These are phyloP conservation scores for Cephalopterus ornatus DNA, from an alignment of 2,113 vertebrate species.

Conservation along the genomic window DNA sequence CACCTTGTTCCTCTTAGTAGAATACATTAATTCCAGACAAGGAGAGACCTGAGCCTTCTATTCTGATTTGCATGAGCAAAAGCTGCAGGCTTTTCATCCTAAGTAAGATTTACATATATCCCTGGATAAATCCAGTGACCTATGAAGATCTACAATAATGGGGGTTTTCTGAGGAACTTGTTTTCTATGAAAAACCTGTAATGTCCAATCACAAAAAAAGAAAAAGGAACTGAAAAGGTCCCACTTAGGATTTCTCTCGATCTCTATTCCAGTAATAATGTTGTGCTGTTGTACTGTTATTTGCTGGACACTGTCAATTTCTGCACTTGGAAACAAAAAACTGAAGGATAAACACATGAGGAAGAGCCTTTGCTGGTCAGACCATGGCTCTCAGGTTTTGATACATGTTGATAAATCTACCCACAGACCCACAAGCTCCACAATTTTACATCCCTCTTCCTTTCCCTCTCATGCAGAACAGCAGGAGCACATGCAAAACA, in stretches of 20 bases:
- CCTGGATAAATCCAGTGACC: background rate
- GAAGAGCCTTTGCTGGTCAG: background rate
- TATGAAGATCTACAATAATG: background rate
- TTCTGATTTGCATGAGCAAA: background rate
- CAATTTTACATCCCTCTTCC: background rate
- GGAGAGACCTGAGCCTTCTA: background rate
- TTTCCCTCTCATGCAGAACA: background rate
- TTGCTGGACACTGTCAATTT: background rate
- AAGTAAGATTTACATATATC: background rate
- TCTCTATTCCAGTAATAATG: background rate
- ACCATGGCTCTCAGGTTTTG: background rate
- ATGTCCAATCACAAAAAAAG: background rate
- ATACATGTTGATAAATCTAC: background rate
- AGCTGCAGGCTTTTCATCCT: background rate
- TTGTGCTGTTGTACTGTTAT: background rate
- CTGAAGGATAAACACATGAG: background rate
- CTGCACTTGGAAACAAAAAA: background rate
- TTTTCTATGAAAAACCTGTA: background rate
- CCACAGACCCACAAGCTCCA: rapidly evolving
- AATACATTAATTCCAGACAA: background rate
- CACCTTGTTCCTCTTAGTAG: background rate
- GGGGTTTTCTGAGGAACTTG: rapidly evolving
- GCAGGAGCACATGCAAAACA: background rate
- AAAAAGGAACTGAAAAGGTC: background rate
- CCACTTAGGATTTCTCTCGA: background rate